phyloP scores from a whole-genome alignment of 2,888 invertebrate genomes.

The Heteropelma amictum region DNA sequence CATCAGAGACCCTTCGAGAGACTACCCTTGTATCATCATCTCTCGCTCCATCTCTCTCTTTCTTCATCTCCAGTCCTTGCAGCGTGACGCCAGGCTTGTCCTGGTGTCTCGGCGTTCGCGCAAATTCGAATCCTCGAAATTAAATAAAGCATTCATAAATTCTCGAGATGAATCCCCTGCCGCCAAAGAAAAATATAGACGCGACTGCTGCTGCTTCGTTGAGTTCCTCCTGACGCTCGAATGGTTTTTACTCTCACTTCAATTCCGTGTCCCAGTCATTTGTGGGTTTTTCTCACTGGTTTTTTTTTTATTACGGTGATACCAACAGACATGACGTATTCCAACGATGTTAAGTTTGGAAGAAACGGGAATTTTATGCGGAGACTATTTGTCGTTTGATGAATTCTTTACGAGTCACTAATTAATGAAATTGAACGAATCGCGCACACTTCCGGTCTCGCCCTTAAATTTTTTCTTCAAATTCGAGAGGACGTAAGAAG shows the following conservation, averaged over 20 bases:
- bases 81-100: neutral
- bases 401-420: too few species aligned
- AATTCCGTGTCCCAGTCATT: slow-evolving; percentile 35
- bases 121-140: slow-evolving; percentile 63
- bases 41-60: slow-evolving; percentile 16
- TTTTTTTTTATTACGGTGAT: too few species aligned
- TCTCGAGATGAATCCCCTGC: slow-evolving; percentile 48
- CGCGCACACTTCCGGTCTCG: too few species aligned
- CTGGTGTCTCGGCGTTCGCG: slow-evolving; percentile 1
- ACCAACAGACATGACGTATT: too few species aligned
- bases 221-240: neutral
- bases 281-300: slow-evolving; percentile 17
- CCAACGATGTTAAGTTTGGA: too few species aligned
- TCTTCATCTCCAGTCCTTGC: neutral
- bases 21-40: slow-evolving; percentile 18
- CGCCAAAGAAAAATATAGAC: slow-evolving; percentile 49
- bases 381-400: too few species aligned
- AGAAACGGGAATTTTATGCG: too few species aligned
- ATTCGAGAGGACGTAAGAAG: too few species aligned
- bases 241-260: slow-evolving; percentile 44
- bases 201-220: slow-evolving; percentile 22
- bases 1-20: slow-evolving; percentile 22
- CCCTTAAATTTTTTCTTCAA: too few species aligned
- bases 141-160: slow-evolving; percentile 70
- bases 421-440: too few species aligned